Conservation (phyloP, 2,888 invertebrate species). For the Tetragonula carbonaria region DNA sequence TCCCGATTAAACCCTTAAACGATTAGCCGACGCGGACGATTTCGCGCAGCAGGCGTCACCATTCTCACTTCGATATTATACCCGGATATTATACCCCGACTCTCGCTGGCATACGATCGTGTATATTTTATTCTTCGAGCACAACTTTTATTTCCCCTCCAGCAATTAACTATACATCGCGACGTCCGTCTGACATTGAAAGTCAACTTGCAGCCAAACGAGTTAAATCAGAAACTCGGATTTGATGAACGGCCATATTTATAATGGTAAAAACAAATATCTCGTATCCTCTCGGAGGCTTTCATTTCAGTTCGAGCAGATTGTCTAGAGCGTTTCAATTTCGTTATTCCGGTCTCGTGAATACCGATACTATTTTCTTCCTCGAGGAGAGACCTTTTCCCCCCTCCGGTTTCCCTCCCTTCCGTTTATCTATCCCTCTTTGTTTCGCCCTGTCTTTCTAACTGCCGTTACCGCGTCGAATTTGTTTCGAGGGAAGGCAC, state of each 20-base stretch:
- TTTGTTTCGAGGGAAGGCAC: not conserved
- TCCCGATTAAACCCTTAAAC: constrained; percentile 62
- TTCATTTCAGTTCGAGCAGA: not conserved
- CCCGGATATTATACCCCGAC: not conserved
- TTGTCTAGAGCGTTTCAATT: constrained; percentile 13
- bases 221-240: constrained; percentile 60
- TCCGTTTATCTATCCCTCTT: not conserved
- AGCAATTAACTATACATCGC: too few species aligned
- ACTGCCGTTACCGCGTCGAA: not conserved
- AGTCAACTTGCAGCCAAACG: constrained; percentile 57
- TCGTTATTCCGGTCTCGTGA: constrained; percentile 40
- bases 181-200: too few species aligned
- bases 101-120: not conserved
- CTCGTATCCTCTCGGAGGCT: constrained; percentile 30
- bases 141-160: not conserved
- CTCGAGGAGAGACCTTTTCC: not conserved
- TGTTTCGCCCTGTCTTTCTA: not conserved
- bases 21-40: not conserved
- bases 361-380: constrained; percentile 21
- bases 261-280: constrained; percentile 53
- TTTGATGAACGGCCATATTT: constrained; percentile 52
- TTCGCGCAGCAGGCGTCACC: too few species aligned
- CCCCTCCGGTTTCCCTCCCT: too few species aligned
- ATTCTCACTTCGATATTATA: not conserved
- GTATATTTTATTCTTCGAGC: not conserved